phyloP scores from a whole-genome alignment of 2,113 vertebrate genomes.

The Gymnocephalus cernua region DNA sequence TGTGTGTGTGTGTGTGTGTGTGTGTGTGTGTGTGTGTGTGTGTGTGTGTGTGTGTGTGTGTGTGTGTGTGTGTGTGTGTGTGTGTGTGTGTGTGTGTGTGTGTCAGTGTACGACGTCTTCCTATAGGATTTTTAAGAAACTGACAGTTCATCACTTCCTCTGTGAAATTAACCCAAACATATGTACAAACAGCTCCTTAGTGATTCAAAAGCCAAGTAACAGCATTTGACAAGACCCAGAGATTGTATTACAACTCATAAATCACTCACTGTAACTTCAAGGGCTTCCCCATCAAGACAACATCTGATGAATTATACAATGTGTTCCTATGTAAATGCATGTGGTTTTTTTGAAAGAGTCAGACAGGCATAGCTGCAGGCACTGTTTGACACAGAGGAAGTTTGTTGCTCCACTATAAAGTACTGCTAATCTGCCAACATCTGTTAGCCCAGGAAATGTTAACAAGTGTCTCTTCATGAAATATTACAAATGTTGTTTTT shows the following conservation, averaged over 20 bases:
- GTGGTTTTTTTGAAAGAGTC: constrained; percentile 25
- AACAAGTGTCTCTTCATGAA: constrained; percentile 20
- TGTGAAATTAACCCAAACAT: neutral
- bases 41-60: no score
- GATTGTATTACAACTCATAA: constrained; percentile 39
- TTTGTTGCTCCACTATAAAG: neutral
- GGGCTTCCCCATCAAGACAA: constrained; percentile 43
- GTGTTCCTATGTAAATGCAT: constrained; percentile 39
- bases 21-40: no score
- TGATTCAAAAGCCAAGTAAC: constrained; percentile 28
- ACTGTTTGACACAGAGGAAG: constrained; percentile 13
- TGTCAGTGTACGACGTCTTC: neutral
- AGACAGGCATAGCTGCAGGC: constrained; percentile 24
- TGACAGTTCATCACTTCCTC: constrained; percentile 8
- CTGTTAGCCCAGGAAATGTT: constrained; percentile 14
- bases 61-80: no score
- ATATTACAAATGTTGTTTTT: constrained; percentile 16
- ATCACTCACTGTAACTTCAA: constrained; percentile 50
- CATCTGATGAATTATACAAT: constrained; percentile 51
- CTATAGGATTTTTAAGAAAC: constrained; percentile 1
- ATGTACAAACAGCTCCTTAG: neutral
- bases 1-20: no score
- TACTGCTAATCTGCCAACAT: constrained; percentile 29
- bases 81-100: no score
- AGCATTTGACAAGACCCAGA: constrained; percentile 28